phyloP scores from a whole-genome alignment of 2,113 vertebrate genomes.

The Tragelaphus buxtoni region DNA sequence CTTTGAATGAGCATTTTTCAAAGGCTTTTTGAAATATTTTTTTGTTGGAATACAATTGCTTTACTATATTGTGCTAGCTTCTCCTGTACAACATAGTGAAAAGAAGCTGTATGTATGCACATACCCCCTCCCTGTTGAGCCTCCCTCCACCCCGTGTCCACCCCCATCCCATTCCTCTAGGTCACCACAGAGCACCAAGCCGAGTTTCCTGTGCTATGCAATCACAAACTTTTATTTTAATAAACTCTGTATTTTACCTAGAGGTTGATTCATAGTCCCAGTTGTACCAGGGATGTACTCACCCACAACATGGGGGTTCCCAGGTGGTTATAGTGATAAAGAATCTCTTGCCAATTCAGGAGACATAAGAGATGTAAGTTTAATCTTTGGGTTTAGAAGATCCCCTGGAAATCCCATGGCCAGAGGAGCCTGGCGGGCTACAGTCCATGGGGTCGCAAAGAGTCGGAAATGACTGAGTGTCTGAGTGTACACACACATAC shows the following conservation, averaged over 20 bases:
- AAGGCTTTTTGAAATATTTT: neutral
- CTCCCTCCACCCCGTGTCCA: neutral
- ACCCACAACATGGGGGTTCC: neutral
- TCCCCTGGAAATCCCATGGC: neutral
- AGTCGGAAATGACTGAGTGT: rapidly evolving
- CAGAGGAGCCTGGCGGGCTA: neutral
- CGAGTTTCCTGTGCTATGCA: neutral
- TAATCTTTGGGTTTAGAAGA: neutral
- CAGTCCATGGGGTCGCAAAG: neutral
- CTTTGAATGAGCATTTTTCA: neutral
- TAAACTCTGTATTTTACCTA: neutral
- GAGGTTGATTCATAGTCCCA: neutral
- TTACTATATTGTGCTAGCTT: neutral
- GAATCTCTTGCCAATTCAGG: neutral
- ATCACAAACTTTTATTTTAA: neutral
- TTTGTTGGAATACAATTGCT: neutral
- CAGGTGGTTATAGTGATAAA: neutral
- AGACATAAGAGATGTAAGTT: neutral
- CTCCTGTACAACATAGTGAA: neutral
- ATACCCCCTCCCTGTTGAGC: neutral
- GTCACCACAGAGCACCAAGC: neutral
- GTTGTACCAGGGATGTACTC: neutral
- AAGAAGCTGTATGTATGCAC: neutral
- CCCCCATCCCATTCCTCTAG: neutral
- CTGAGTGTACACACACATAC: neutral